A percentile compares a stretch with the other conserved stretches of the same genome.
phyloP scores from a whole-genome alignment of 1,140 invertebrate genomes.

The Plutomurus gul region DNA sequence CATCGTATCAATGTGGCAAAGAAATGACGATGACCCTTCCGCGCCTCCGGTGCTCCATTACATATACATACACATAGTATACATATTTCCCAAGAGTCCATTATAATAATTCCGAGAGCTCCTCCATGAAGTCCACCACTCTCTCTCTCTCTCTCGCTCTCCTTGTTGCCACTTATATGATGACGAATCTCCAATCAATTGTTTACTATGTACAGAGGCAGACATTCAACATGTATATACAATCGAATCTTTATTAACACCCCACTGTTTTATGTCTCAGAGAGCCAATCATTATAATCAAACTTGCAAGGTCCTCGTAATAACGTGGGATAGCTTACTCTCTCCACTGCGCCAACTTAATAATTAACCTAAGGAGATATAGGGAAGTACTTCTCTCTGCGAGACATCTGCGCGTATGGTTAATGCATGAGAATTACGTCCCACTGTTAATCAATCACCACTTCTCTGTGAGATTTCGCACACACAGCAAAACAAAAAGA shows the following conservation, averaged over 20 bases:
- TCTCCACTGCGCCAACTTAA: neutral
- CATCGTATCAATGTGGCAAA: neutral
- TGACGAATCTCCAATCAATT: neutral
- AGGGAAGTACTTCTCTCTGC: neutral
- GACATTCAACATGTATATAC: neutral
- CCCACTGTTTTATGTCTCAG: slow-evolving; percentile 7
- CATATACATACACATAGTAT: neutral
- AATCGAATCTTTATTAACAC: neutral
- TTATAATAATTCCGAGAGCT: too few species aligned
- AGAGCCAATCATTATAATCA: slow-evolving; percentile 21
- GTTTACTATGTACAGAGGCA: neutral
- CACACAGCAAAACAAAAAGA: neutral
- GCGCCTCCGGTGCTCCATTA: neutral
- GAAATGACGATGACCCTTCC: neutral
- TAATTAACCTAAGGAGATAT: neutral
- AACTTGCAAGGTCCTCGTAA: neutral
- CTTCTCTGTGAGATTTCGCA: slow-evolving; percentile 2
- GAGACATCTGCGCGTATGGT: neutral
- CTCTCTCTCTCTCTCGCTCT: neutral
- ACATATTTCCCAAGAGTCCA: too few species aligned
- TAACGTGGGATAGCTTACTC: neutral
- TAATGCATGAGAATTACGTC: slow-evolving; percentile 1
- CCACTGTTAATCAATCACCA: slow-evolving; percentile 26
- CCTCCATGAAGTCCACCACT: neutral
- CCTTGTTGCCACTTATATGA: neutral